Evolutionary conservation across 92 coral and sea anemone species (phyloP), one percentile per base, ranked within the genome.

Genomic region (Paramuricea clavata): DNA sequence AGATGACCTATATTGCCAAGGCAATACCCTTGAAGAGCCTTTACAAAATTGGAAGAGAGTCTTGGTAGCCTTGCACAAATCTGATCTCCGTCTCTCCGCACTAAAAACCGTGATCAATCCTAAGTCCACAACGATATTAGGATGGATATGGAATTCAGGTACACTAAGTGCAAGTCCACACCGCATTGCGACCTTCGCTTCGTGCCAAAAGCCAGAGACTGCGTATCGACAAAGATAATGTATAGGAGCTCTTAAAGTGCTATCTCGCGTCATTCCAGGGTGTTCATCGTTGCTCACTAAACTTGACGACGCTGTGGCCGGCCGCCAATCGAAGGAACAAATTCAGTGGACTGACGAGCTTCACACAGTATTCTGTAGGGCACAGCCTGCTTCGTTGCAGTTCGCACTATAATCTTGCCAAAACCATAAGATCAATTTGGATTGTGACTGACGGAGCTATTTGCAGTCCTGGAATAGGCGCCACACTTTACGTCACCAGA

Each of bases 11-110:
- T 92, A 92, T 83, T 92, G 94, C 85, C 93, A 88, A 35, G 89
- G 94, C 36, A 89, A 92, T 78, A 85, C 94, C 7, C 86, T 85
- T 42, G 69, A 35, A 23, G 88, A 92, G 86, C 81, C 90, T 69
- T 71, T 92, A 41, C 69, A 86, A 84, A 92, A 89, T 89, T 92
- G 95, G 95, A 74, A 86, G n/a, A n/a, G n/a, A n/a, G n/a, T n/a
- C n/a, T n/a, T n/a, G n/a, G n/a, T n/a, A 26, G 93, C 91, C 60
- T 93, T 92, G 17, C 81, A 92, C 89, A 81, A 70, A 70, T 85
- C 93, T 75, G 86, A 90, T 83, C 92, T 93, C 76, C 89, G 90
- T 87, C 86, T 89, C 43, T 92, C 91, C 17, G 84, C 92, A 42
- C 26, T 73, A 44, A 92, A 90, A 69, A 85, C 91, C 43, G 86